Evolutionary conservation across 2,113 vertebrate species (phyloP).

Genomic region (Colaptes auratus): DNA sequence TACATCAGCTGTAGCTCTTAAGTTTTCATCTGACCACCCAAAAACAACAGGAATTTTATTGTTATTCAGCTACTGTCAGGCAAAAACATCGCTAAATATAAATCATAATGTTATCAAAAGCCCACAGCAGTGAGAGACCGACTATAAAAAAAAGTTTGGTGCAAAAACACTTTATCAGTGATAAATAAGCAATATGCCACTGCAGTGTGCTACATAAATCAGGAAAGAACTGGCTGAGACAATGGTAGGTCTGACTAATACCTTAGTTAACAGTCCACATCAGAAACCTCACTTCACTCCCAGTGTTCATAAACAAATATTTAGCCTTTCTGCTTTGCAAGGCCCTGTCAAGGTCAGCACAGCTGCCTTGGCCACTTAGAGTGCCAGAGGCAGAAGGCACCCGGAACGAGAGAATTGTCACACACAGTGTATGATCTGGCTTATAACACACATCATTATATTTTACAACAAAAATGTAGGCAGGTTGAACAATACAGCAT

Average conservation of each 20-base stretch:
- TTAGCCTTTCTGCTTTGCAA: background rate
- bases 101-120: constrained; percentile 67
- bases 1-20: background rate
- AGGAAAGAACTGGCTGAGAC: background rate
- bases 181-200: constrained; percentile 13
- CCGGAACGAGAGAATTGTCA: background rate
- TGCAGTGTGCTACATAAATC: background rate
- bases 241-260: constrained; percentile 14
- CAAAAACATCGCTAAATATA: constrained; percentile 37
- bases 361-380: background rate
- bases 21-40: constrained; percentile 31
- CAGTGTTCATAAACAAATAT: background rate
- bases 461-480: constrained; percentile 16
- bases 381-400: background rate
- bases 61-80: constrained; percentile 6
- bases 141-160: background rate
- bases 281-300: background rate
- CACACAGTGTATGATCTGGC: background rate
- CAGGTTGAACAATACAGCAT: constrained; percentile 31
- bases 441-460: constrained; percentile 51
- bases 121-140: constrained; percentile 23
- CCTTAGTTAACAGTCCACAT: background rate
- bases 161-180: constrained; percentile 46
- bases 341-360: background rate
- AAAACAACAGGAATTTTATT: constrained; percentile 45